Evolutionary conservation across 64 coral and sea anemone genomes (phyloP).

Genomic region (Stichodactyla mertensii): DNA sequence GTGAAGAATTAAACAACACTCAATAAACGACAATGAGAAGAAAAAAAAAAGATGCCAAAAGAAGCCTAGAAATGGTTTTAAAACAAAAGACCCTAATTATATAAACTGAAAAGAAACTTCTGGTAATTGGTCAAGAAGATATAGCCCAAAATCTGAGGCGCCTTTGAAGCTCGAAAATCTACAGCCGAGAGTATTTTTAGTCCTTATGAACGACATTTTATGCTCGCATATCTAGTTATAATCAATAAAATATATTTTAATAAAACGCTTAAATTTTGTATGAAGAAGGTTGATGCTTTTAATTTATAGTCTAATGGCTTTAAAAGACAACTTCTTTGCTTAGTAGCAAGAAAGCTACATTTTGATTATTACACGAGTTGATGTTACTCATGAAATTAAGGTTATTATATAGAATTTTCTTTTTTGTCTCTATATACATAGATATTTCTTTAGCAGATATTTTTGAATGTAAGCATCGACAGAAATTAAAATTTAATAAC

Average conservation of each 20-base stretch:
- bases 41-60: not conserved
- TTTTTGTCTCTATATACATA: not conserved
- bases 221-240: not conserved
- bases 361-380: not conserved
- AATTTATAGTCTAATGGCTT: not conserved
- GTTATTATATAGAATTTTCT: not conserved
- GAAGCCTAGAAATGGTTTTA: no score
- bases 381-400: not conserved
- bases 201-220: not conserved
- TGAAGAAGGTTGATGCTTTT: not conserved
- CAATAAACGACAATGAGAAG: not conserved
- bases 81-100: no score
- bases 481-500: not conserved
- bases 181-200: not conserved
- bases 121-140: no score
- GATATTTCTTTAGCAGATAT: not conserved
- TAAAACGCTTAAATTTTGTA: not conserved
- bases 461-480: not conserved
- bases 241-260: not conserved
- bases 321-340: not conserved
- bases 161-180: not conserved
- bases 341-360: not conserved
- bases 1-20: not conserved
- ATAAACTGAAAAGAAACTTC: no score
- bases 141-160: not conserved